These are phyloP conservation scores for Lophotis ruficrista DNA, from an alignment of 2,113 vertebrate genomes.

Conservation along the genomic window DNA sequence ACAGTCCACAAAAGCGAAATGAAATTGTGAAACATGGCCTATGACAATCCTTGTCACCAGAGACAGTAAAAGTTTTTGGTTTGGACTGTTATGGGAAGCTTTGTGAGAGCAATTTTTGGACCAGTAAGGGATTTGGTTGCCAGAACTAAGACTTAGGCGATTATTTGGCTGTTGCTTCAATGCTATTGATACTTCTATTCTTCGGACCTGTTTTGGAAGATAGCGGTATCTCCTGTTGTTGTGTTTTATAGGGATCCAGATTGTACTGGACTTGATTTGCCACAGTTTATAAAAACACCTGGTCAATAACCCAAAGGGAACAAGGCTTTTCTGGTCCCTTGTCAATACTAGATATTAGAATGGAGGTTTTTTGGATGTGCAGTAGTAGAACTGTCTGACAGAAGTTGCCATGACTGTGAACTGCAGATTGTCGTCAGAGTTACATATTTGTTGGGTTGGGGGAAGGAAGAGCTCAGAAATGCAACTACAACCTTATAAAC, in stretches of 20 bases:
- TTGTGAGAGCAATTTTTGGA: background rate
- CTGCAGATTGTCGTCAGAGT: background rate
- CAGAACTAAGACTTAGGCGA: background rate
- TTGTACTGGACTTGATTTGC: background rate
- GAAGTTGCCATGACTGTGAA: background rate
- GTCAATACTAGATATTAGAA: background rate
- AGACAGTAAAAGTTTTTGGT: background rate
- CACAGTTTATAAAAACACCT: background rate
- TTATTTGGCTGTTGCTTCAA: background rate
- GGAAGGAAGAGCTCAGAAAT: background rate
- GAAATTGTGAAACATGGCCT: background rate
- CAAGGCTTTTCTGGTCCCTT: accelerated
- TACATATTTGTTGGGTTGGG: accelerated
- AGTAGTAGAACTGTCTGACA: background rate
- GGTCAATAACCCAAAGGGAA: background rate
- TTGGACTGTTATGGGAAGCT: background rate
- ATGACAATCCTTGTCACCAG: background rate
- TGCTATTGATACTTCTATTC: background rate
- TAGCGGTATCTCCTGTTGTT: background rate
- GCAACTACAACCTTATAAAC: background rate
- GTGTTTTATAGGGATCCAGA: background rate
- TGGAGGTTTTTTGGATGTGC: background rate
- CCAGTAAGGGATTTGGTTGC: background rate
- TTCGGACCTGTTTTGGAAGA: background rate
- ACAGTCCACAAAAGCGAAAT: background rate